Evolutionary conservation across 2,797 vertebrate species (phyloP).

Genomic region (Falco berigora): DNA sequence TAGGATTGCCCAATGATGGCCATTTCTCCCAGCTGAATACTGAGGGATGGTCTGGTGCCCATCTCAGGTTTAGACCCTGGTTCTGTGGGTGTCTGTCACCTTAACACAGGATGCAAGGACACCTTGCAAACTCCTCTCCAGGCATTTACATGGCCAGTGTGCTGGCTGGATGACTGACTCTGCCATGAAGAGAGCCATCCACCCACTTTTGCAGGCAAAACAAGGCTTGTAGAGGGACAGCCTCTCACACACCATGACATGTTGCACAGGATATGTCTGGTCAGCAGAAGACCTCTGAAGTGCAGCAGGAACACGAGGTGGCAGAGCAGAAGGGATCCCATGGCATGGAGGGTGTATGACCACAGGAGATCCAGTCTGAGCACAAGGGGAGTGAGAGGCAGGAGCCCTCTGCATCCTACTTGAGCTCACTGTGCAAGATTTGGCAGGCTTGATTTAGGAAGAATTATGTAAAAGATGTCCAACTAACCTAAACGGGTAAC

Average conservation of each 20-base stretch:
- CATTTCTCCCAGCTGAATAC: neutral
- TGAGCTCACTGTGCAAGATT: neutral
- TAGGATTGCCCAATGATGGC: neutral
- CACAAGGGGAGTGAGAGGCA: neutral
- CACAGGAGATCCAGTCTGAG: neutral
- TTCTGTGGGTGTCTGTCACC: neutral
- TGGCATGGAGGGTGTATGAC: neutral
- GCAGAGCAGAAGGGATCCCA: neutral
- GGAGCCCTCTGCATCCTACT: neutral
- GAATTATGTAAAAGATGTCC: neutral
- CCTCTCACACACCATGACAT: neutral
- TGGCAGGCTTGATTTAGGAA: neutral
- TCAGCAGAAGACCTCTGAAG: neutral
- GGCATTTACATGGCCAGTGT: fast-evolving
- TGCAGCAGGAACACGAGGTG: neutral
- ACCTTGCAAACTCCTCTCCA: neutral
- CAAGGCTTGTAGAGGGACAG: neutral
- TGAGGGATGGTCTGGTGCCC: neutral
- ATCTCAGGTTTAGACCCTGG: neutral
- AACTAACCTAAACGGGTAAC: neutral
- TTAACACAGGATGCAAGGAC: neutral
- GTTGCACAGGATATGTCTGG: neutral
- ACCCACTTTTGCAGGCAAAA: neutral
- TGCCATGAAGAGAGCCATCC: neutral
- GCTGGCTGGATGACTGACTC: neutral